These are phyloP conservation scores for Morphnarchus princeps DNA, from an alignment of 2,113 vertebrate genomes.

Conservation along the genomic window DNA sequence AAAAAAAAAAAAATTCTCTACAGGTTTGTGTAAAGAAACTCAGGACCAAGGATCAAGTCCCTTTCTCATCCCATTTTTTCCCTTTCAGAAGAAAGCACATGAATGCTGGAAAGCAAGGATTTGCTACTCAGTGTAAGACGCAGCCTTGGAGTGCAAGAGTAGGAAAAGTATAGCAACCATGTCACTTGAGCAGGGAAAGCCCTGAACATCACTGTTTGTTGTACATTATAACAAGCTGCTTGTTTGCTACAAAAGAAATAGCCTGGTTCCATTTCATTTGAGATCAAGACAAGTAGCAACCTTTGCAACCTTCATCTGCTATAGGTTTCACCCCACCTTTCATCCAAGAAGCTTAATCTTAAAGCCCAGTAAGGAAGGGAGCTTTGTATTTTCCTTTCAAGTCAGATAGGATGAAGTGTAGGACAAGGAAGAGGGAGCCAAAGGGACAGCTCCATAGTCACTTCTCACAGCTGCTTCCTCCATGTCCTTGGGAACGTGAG, in stretches of 20 bases:
- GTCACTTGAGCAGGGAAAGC: not conserved
- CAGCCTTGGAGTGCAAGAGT: not conserved
- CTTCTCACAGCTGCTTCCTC: not conserved
- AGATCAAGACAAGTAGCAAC: not conserved
- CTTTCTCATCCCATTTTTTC: not conserved
- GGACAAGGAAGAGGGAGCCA: not conserved
- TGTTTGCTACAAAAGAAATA: not conserved
- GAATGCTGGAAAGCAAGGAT: not conserved
- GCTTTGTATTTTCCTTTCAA: not conserved
- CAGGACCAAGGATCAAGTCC: not conserved
- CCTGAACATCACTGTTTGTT: not conserved
- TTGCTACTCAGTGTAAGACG: not conserved
- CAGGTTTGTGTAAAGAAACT: not conserved
- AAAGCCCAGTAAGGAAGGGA: not conserved
- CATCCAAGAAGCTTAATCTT: not conserved
- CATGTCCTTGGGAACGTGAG: not conserved
- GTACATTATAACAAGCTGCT: not conserved
- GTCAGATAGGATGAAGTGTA: not conserved
- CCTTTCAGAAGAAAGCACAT: not conserved
- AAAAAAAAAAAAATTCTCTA: not conserved
- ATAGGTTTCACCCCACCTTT: not conserved
- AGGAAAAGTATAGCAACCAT: not conserved
- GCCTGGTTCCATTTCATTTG: not conserved
- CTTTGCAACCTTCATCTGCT: not conserved
- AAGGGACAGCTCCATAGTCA: not conserved